Conservation (phyloP, 2,113 vertebrate species). For the Paralichthys olivaceus region DNA sequence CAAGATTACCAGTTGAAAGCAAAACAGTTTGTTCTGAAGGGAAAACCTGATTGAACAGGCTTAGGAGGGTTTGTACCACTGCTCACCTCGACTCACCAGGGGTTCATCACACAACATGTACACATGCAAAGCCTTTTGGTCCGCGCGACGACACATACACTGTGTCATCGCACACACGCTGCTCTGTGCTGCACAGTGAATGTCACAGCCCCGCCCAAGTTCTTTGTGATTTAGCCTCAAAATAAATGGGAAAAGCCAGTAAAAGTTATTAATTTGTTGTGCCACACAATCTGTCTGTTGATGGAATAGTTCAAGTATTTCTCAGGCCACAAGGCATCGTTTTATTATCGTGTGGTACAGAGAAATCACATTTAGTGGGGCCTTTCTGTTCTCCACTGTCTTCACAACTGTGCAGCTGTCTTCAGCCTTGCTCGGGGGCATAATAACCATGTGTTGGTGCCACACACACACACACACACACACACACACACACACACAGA, state of each 20-base stretch:
- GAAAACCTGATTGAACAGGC: constrained; percentile 47
- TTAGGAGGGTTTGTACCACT: constrained; percentile 40
- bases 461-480: constrained; percentile 16
- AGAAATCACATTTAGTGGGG: constrained; percentile 43
- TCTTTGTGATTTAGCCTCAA: constrained; percentile 10
- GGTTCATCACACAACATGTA: constrained; percentile 18
- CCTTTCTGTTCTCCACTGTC: constrained; percentile 57
- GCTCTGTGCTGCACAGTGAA: not conserved
- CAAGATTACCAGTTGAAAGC: constrained; percentile 68
- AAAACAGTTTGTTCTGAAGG: constrained; percentile 55
- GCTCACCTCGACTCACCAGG: constrained; percentile 27
- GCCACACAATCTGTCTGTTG: constrained; percentile 50
- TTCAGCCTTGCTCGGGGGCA: constrained; percentile 60
- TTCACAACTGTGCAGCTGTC: constrained; percentile 72
- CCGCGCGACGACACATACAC: not conserved
- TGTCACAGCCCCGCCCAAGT: not conserved
- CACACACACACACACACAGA: constrained; percentile 19
- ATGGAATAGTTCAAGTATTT: constrained; percentile 51
- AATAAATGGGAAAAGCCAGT: constrained; percentile 18
- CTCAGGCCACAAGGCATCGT: constrained; percentile 43
- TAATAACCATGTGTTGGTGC: constrained; percentile 60
- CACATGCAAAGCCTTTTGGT: not conserved
- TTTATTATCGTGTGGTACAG: constrained; percentile 41
- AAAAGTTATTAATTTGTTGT: constrained; percentile 35
- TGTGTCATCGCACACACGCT: too few species aligned